phyloP scores from a whole-genome alignment of 92 coral and sea anemone genomes.

The Porites rus region DNA sequence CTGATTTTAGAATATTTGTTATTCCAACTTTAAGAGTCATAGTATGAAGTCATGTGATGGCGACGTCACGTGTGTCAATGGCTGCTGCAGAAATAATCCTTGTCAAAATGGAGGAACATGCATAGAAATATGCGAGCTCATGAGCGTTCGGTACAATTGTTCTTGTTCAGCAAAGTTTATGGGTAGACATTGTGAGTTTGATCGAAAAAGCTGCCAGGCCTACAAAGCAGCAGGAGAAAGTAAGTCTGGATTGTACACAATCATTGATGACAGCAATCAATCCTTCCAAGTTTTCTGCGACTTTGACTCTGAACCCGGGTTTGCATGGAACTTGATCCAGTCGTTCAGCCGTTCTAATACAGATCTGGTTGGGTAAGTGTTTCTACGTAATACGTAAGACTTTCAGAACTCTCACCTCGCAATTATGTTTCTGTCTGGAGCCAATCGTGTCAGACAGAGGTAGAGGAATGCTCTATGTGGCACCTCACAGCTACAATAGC shows the following conservation, averaged over 20 bases:
- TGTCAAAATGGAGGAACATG: constrained; percentile 37
- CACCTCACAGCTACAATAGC: too few species aligned
- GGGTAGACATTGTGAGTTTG: constrained; percentile 27
- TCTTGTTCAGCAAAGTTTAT: constrained; percentile 13
- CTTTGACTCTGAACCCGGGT: constrained; percentile 18
- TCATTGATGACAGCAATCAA: background rate
- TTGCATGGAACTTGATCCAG: constrained; percentile 12
- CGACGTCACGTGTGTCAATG: constrained; percentile 1
- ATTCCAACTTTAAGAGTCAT: background rate
- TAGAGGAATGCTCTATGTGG: too few species aligned
- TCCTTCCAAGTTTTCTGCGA: constrained; percentile 4
- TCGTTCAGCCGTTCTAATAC: constrained; percentile 11
- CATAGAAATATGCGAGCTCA: constrained; percentile 11
- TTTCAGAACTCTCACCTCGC: too few species aligned
- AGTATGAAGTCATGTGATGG: constrained; percentile 6
- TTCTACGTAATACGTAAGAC: too few species aligned
- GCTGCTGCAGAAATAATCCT: constrained; percentile 31
- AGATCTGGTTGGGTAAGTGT: background rate
- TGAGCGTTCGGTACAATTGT: constrained; percentile 16
- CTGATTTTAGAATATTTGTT: background rate
- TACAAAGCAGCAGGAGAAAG: background rate
- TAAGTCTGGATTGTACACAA: background rate
- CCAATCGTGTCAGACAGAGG: too few species aligned
- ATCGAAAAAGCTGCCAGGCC: constrained; percentile 12
- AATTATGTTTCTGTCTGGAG: too few species aligned